These are phyloP conservation scores for Armadillidium nasatum DNA, from an alignment of 1,140 invertebrate genomes.

Conservation along the genomic window DNA sequence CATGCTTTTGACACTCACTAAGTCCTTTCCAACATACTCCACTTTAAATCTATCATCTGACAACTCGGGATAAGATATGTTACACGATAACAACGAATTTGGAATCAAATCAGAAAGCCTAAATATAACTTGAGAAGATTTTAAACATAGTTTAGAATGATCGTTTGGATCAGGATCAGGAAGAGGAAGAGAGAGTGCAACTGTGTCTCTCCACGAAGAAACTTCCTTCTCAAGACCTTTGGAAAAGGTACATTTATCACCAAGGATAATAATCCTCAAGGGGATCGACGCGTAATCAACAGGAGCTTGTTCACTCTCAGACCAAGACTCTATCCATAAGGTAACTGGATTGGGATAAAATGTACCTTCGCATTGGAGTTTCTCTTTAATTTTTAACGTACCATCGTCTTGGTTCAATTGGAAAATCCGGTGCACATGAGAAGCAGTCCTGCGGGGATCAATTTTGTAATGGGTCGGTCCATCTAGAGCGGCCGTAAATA, in stretches of 20 bases:
- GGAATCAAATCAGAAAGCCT: conserved; percentile 70
- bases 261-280: conserved; percentile 69
- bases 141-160: conserved; percentile 55
- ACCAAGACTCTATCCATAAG: conserved; percentile 76
- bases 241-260: conserved; percentile 62
- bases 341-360: conserved; percentile 78
- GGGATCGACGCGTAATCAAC: conserved; percentile 80
- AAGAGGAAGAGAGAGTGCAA: conserved; percentile 41
- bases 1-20: conserved; percentile 70
- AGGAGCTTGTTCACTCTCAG: conserved; percentile 64
- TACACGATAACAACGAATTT: conserved; percentile 65
- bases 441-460: conserved; percentile 69
- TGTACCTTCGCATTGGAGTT: conserved; percentile 70
- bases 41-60: conserved; percentile 71
- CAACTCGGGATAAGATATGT: conserved; percentile 68
- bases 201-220: conserved; percentile 35
- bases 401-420: conserved; percentile 68
- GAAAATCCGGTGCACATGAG: conserved; percentile 71
- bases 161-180: conserved; percentile 41
- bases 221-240: conserved; percentile 41
- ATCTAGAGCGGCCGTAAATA: conserved; percentile 37
- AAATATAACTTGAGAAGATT: conserved; percentile 71
- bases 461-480: conserved; percentile 60
- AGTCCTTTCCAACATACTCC: conserved; percentile 69
- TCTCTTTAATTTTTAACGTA: conserved; percentile 65